phyloP scores from a whole-genome alignment of 92 coral and sea anemone genomes.

The Parazoanthus swiftii region DNA sequence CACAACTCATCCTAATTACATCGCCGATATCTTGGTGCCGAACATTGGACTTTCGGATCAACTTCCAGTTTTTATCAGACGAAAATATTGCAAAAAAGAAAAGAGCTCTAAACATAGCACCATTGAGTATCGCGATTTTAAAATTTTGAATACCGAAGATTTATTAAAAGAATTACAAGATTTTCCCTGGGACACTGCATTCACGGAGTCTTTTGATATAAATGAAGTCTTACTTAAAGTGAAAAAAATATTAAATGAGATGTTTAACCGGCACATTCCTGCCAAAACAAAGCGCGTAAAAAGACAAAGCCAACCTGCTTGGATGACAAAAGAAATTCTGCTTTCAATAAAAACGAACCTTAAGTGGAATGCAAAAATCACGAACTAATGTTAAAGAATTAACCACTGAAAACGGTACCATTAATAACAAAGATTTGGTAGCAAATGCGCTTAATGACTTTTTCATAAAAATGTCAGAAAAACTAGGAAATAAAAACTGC shows the following conservation, averaged over 20 bases:
- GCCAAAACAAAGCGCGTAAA: neutral
- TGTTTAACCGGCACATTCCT: neutral
- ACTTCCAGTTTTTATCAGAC: slow-evolving; percentile 45
- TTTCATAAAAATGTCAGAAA: slow-evolving; percentile 35
- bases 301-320: slow-evolving; percentile 1
- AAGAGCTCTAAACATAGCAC: slow-evolving; percentile 37
- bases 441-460: slow-evolving; percentile 43
- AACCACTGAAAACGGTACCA: slow-evolving; percentile 33
- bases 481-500: no score
- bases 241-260: neutral
- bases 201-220: slow-evolving; percentile 23
- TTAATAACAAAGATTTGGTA: slow-evolving; percentile 22
- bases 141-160: slow-evolving; percentile 47
- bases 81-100: slow-evolving; percentile 18
- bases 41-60: slow-evolving; percentile 63
- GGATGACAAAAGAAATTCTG: neutral
- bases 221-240: slow-evolving; percentile 30
- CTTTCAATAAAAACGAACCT: neutral
- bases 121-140: slow-evolving; percentile 39
- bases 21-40: slow-evolving; percentile 31
- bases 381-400: slow-evolving; percentile 32
- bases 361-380: slow-evolving; percentile 44
- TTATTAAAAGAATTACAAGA: slow-evolving; percentile 34
- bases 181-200: slow-evolving; percentile 46
- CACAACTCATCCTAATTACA: slow-evolving; percentile 51